Conservation (phyloP, 2,888 invertebrate species). For the Elgonia sp. region DNA sequence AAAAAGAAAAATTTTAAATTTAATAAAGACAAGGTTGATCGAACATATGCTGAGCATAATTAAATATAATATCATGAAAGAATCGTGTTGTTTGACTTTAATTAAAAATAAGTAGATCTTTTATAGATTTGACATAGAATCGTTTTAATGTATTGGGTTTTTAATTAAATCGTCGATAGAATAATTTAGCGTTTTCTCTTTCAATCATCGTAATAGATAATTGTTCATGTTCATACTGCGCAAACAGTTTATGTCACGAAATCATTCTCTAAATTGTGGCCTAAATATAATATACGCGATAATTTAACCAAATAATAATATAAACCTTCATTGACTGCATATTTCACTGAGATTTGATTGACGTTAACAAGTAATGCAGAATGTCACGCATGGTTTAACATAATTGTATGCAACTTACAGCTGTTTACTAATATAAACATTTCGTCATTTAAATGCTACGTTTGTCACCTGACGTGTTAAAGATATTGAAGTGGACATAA, state of each 20-base stretch:
- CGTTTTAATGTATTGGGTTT: slow-evolving; percentile 9
- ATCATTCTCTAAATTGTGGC: slow-evolving; percentile 42
- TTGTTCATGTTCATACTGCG: slow-evolving; percentile 28
- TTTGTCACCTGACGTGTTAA: slow-evolving; percentile 11
- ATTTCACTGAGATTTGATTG: slow-evolving; percentile 65
- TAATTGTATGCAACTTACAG: slow-evolving; percentile 62
- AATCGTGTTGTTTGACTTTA: neutral
- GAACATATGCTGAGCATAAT: no score
- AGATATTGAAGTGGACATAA: neutral
- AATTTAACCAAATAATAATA: slow-evolving; percentile 49
- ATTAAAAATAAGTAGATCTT: neutral
- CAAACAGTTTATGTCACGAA: slow-evolving; percentile 46
- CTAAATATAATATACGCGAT: slow-evolving; percentile 44
- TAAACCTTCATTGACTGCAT: slow-evolving; percentile 62
- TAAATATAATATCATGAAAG: neutral
- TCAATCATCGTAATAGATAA: slow-evolving; percentile 18
- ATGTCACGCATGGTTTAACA: slow-evolving; percentile 57
- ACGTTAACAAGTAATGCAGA: slow-evolving; percentile 45
- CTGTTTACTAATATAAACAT: slow-evolving; percentile 9
- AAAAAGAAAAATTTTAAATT: no score
- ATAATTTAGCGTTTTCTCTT: slow-evolving; percentile 35
- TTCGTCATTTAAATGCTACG: neutral
- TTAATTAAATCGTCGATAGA: slow-evolving; percentile 29
- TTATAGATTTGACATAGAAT: neutral
- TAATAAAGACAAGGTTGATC: no score